Conservation (phyloP, 1,140 invertebrate species). For the Grapholita molesta region DNA sequence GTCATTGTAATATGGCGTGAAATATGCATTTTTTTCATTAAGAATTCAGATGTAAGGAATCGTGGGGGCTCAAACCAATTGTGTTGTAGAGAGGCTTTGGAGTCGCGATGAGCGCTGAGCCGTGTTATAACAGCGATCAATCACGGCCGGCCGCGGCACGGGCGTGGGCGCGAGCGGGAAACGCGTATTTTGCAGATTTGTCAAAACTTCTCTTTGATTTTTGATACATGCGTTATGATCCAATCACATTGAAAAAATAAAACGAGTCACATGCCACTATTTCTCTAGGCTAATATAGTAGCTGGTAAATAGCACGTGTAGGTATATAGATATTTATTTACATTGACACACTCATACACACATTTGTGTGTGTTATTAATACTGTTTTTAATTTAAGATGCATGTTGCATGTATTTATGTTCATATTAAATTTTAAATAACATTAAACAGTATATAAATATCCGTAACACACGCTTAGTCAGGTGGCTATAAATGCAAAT, state of each 20-base stretch:
- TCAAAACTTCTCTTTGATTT: slow-evolving; percentile 40
- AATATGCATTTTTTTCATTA: slow-evolving; percentile 75
- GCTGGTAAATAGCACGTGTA: neutral
- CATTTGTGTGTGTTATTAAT: too few relatives aligned
- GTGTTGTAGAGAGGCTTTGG: slow-evolving; percentile 25
- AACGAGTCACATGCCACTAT: neutral
- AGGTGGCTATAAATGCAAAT: too few relatives aligned
- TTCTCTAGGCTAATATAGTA: neutral
- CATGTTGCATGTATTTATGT: too few relatives aligned
- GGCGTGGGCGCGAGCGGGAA: slow-evolving; percentile 18
- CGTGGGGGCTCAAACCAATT: slow-evolving; percentile 52
- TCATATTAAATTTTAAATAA: too few relatives aligned
- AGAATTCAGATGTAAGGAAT: slow-evolving; percentile 70
- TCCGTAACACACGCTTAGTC: too few relatives aligned
- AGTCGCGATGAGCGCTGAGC: slow-evolving; percentile 18
- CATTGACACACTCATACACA: too few relatives aligned
- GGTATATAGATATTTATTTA: neutral
- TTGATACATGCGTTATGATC: neutral
- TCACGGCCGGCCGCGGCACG: slow-evolving; percentile 35
- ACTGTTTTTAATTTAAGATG: too few relatives aligned
- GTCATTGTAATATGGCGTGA: slow-evolving; percentile 56
- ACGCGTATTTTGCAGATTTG: slow-evolving; percentile 47
- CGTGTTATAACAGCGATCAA: slow-evolving; percentile 45
- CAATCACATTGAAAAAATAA: neutral
- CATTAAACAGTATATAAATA: too few relatives aligned